Base-by-base conservation (phyloP, 2,113 vertebrate species). In the Heliornis fulica region DNA sequence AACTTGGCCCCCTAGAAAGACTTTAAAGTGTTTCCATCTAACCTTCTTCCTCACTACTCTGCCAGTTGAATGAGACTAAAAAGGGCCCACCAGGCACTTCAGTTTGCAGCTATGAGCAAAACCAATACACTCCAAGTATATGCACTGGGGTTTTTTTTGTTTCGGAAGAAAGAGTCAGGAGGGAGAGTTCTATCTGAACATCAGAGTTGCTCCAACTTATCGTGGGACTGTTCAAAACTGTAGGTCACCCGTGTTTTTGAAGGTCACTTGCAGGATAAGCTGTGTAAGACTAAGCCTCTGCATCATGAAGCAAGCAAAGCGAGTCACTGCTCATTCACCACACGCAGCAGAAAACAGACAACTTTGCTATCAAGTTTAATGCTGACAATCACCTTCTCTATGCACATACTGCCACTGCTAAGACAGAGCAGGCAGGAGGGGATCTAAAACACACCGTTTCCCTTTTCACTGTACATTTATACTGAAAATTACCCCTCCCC, bases 361-460 rank as follows among this genome's bases (percentile, higher is more conserved):
- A 40, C 45, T 40, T 48, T 29, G 18, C 34, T 25, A 5, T 1
- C 22, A 19, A 51, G 23, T 32, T 50, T 10, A 40, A 51, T n/a
- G 17, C 20, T 36, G 68, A 75, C 17, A 74, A 78, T 53, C 43
- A 63, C 46, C 48, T 40, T 34, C 83, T 46, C 63, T 4, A 26
- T 2, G 0, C 5, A 1, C 4, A 4, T 19, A 32, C 31, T 43
- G 41, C 29, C 23, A 21, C 8, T 7, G 23, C 19, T 14, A 32
- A 59, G 46, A 23, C 65, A 48, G 17, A 65, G 41, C 36, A 80
- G 61, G 45, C 15, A 88, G 32, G n/a, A 85, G 28, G 16, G 40
- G 12, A 66, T 23, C 20, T 6, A 56, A 54, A 23, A 41, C 50
- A 26, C 0, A 0, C 15, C 8, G 11, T 14, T n/a, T 77, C n/a